Evolutionary conservation across 2,888 invertebrate species (phyloP), one percentile per base, ranked within the genome.

Genomic region (Helobdella robusta): DNA sequence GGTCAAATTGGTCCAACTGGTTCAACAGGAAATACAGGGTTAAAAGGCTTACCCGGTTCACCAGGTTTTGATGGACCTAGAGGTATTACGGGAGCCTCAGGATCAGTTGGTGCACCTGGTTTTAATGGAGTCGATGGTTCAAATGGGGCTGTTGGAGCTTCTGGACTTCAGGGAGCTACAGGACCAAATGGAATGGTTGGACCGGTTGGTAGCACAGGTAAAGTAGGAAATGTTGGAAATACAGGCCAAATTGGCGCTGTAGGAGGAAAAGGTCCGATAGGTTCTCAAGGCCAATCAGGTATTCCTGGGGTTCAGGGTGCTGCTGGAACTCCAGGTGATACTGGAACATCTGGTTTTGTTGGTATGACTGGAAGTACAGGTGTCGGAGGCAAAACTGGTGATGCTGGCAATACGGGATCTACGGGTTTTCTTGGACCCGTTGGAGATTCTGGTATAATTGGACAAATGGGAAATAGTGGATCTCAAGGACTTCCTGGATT

Each of bases 21-120:
- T 30, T 8, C 25, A n/a, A 56, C 56, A 4, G 56, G 56, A 5
- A n/a, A n/a, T 28, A 28, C 59, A 20, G 65, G 65, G 30, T 44
- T 40, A n/a, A 5, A 20, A 40, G 65, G 65, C 30, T n/a, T 52
- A 15, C 28, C 65, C 34, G 69, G 69, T n/a, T 62, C 59, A 40
- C 18, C 34, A 40, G 66, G 66, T 34, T 20, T 30, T 11, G 8
- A 18, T 11, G 66, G 66, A 25, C 28, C n/a, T 2, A n/a, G 30
- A 35, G 66, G 66, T 11, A 34, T 32, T 23, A 20, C 74, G 2
- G 77, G 77, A 20, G 73, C 15, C 25, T 11, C 23, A 11, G 52
- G 52, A n/a, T 11, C 8, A n/a, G 8, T 8, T n/a, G 52, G 52
- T 52, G 23, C 15, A n/a, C 8, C 52, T 15, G 52, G 52, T 8